Percentiles rank a stretch among this genome's conserved stretches.
These are phyloP conservation scores for Otocyon megalotis DNA, from an alignment of 2,113 vertebrate genomes.

Conservation along the genomic window DNA sequence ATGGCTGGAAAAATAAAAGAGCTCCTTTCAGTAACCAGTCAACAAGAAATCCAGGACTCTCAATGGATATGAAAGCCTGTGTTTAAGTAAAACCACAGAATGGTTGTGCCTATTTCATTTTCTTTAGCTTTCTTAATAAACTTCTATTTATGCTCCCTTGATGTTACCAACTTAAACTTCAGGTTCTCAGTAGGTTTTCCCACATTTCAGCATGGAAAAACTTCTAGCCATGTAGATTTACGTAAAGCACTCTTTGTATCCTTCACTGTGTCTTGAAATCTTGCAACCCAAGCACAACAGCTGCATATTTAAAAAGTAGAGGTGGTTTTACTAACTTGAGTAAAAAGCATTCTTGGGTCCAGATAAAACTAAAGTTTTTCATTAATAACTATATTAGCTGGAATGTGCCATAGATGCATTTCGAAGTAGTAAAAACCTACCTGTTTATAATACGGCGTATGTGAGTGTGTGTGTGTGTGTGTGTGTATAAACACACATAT, in stretches of 20 bases:
- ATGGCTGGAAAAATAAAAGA: constrained; percentile 85
- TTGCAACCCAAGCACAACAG: constrained; percentile 41
- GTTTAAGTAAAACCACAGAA: constrained; percentile 76
- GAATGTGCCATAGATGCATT: constrained; percentile 69
- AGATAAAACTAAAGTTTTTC: constrained; percentile 74
- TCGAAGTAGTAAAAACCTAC: constrained; percentile 67
- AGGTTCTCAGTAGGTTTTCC: constrained; percentile 55
- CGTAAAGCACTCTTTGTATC: constrained; percentile 65
- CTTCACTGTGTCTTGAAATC: constrained; percentile 68
- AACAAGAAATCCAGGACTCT: constrained; percentile 80
- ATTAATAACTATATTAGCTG: constrained; percentile 62
- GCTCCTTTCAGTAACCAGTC: constrained; percentile 80
- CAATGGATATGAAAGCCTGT: constrained; percentile 77
- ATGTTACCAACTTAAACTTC: constrained; percentile 66
- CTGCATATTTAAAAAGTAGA: constrained; percentile 53
- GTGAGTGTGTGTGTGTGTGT: too few species aligned
- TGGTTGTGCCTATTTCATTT: constrained; percentile 77
- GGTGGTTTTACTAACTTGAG: constrained; percentile 46
- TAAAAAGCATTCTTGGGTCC: constrained; percentile 64
- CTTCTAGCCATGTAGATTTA: constrained; percentile 19
- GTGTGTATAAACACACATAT: not conserved
- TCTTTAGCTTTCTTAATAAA: constrained; percentile 81
- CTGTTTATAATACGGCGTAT: constrained; percentile 52
- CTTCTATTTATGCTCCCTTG: constrained; percentile 73
- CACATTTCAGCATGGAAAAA: constrained; percentile 68